Percentiles rank a stretch among this genome's conserved stretches.
phyloP scores from a whole-genome alignment of 2,888 invertebrate genomes.

The Epinotia nisella region DNA sequence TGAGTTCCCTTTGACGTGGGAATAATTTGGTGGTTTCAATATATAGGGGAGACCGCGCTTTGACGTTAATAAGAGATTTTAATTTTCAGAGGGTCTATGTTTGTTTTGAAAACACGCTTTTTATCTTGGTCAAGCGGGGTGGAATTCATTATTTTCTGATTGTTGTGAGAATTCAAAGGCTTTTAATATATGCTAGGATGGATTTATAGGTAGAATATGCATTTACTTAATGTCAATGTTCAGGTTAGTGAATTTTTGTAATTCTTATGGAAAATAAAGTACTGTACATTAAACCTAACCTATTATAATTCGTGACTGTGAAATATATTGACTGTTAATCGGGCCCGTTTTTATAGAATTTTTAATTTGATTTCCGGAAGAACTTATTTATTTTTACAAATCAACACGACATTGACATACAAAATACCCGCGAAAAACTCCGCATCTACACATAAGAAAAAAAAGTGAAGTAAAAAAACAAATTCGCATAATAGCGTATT shows the following conservation, averaged over 20 bases:
- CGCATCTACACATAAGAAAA: not conserved
- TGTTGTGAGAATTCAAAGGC: conserved; percentile 3
- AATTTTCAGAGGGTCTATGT: conserved; percentile 60
- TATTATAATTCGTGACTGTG: too few species aligned
- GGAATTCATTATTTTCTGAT: conserved; percentile 45
- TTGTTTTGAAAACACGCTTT: conserved; percentile 66
- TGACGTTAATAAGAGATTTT: conserved; percentile 67
- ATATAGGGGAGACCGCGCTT: conserved; percentile 58
- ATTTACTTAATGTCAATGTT: not conserved
- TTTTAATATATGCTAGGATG: not conserved
- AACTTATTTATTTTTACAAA: too few species aligned
- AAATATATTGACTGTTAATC: too few species aligned
- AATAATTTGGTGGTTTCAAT: conserved; percentile 57
- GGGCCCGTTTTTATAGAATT: too few species aligned
- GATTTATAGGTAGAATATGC: not conserved
- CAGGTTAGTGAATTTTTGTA: too few species aligned
- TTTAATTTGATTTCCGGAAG: too few species aligned
- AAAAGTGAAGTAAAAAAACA: not conserved
- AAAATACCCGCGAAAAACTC: too few species aligned
- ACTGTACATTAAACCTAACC: too few species aligned
- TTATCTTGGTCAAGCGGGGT: conserved; percentile 64
- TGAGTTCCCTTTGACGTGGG: conserved; percentile 60
- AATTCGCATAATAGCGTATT: conserved; percentile 44
- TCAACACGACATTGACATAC: too few species aligned
- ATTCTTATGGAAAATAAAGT: too few species aligned